These are phyloP conservation scores for Tetragnatha montana DNA, from an alignment of 2,888 invertebrate species.

Conservation along the genomic window DNA sequence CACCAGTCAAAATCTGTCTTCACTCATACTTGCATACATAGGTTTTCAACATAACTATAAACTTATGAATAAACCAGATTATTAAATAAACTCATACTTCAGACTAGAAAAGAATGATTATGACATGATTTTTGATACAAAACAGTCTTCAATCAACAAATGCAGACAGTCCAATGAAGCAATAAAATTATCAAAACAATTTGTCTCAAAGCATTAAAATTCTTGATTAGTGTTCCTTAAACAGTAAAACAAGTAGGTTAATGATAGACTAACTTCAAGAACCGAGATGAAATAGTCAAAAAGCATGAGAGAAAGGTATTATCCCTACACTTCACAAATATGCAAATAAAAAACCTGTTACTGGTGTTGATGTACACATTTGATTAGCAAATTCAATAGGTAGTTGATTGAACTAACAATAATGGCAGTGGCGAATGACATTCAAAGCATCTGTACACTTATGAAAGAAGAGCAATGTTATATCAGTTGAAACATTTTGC, in stretches of 20 bases:
- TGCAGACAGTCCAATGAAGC: constrained; percentile 10
- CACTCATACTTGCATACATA: constrained; percentile 32
- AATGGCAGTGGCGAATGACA: constrained; percentile 43
- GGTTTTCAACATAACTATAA: constrained; percentile 43
- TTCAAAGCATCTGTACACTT: constrained; percentile 13
- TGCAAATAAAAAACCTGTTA: neutral
- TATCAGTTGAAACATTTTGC: no score
- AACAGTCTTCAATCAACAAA: constrained; percentile 15
- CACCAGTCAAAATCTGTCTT: constrained; percentile 35
- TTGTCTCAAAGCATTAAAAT: no score
- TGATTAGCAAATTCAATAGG: neutral
- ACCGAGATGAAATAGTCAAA: neutral
- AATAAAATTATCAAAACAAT: neutral
- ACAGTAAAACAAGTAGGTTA: neutral
- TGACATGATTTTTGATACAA: no score
- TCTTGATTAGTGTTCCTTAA: no score
- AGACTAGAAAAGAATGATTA: constrained; percentile 64
- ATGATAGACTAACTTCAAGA: neutral
- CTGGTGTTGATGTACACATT: neutral
- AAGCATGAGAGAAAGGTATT: neutral
- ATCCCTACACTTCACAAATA: neutral
- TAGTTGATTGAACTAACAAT: constrained; percentile 17
- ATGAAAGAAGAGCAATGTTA: neutral
- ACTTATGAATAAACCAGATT: constrained; percentile 37
- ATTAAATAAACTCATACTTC: constrained; percentile 47